phyloP scores from a whole-genome alignment of 2,113 vertebrate genomes.

The Felis catus region DNA sequence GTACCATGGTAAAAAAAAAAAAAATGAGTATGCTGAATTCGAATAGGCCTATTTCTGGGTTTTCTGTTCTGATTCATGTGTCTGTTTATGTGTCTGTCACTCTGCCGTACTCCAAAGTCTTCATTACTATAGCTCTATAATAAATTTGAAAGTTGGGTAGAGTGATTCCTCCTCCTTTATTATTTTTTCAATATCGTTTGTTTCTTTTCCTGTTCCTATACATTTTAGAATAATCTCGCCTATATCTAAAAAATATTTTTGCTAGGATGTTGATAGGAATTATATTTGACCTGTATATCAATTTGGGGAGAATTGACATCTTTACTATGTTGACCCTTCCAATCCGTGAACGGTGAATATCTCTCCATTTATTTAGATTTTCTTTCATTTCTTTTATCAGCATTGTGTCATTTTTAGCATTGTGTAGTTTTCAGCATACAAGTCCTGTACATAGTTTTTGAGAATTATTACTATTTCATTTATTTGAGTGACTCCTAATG shows the following conservation, averaged over 20 bases:
- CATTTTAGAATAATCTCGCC: neutral
- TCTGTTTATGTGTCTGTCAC: neutral
- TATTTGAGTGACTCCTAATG: neutral
- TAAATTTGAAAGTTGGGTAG: neutral
- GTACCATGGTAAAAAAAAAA: neutral
- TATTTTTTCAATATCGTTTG: neutral
- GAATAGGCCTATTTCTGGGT: neutral
- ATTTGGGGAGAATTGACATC: neutral
- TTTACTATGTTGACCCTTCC: neutral
- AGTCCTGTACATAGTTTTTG: neutral
- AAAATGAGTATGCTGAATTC: neutral
- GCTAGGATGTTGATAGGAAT: neutral
- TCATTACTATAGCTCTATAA: neutral
- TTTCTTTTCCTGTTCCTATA: slow-evolving; percentile 20
- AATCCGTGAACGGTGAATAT: neutral
- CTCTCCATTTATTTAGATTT: slow-evolving; percentile 1
- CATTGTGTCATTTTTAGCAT: neutral
- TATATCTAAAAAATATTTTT: neutral
- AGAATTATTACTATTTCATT: neutral
- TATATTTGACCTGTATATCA: neutral
- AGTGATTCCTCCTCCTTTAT: neutral
- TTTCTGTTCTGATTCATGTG: neutral
- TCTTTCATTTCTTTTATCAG: neutral
- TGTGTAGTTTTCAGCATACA: neutral
- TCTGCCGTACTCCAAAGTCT: neutral